Base-by-base conservation (phyloP, 2,113 vertebrate genomes). In the Tautogolabrus adspersus region DNA sequence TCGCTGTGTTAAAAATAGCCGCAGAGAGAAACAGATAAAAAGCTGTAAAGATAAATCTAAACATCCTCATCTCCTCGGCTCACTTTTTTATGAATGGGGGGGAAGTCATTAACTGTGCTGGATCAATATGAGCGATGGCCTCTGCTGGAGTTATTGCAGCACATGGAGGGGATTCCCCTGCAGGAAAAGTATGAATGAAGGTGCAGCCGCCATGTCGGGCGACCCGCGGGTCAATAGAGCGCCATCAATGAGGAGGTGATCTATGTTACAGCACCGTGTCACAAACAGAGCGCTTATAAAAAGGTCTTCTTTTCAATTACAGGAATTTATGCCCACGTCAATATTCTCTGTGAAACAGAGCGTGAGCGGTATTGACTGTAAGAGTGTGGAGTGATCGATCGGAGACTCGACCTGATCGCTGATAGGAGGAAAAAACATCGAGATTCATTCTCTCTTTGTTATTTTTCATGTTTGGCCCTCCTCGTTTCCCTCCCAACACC, bases 241-340 rank as follows among this genome's bases (percentile, higher is more conserved):
- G 30, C 30, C 30, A 30, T 63, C 52, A 52, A 68, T 75, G 61
- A 62, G 54, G 23, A 66, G 49, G 49, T 82, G 82, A 90, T 86
- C 37, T 76, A 84, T 82, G 66, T 66, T 71, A 82, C 58, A 72
- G 56, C 47, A 44, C 23, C n/a, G 11, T 6, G 47, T 71, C 66
- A 77, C 49, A 49, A 56, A 61, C 62, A 13, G 47, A 71, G 34
- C 23, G 62, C 66, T 80, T 38, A 73, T 82, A 78, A 64, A 88
- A 63, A 76, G 70, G n/a, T 81, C 69, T 66, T 19, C 19, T 90
- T 79, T 47, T 77, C 85, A 61, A 77, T 90, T 62, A 83, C 57
- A 84, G 71, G 56, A 86, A 90, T 91, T 90, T 82, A 89, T 90
- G 55, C 73, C 63, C 23, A 16, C 8, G 69, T 87, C 90, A 81